Base-by-base conservation (phyloP, 2,113 vertebrate genomes). In the Lepus americanus region DNA sequence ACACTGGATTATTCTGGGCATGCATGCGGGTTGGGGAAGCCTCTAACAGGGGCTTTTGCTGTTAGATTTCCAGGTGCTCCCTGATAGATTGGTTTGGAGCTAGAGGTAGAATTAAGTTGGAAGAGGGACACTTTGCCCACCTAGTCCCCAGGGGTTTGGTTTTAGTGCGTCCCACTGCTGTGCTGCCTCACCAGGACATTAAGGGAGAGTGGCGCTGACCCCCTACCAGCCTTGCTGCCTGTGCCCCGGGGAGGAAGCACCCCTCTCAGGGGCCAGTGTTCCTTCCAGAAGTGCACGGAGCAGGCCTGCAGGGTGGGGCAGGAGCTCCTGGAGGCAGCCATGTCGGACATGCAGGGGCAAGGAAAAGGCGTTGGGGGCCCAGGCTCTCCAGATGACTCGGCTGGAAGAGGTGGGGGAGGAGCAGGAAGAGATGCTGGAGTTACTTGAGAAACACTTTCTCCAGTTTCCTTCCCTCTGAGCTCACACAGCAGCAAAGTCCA, bases 341-440 rank as follows among this genome's bases (percentile, higher is more conserved):
- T 0, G 3, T 23, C 29, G 22, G 39, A 6, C 16, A 11, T 44
- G 31, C 2, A 16, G 36, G 51, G 53, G 49, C 23, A 2, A 6
- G 20, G 8, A n/a, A 51, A 5, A 59, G 44, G 44, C 17, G 11
- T 33, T 29, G 5, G n/a, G 1, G 6, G 9, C 55, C 36, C 25
- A 25, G 27, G 53, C n/a, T 67, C 61, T 17, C 6, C 55, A 8
- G 29, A 59, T 14, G 33, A 53, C 20, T 6, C 23, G 66, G n/a
- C 4, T 49, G 7, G 80, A 84, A 19, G 36, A 36, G 36, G 31
- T 12, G 63, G 77, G 27, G 14, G 22, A 22, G 27, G 61, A 9
- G 64, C 0, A 16, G 29, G 27, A 23, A 70, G 31, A 69, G 61
- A 39, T 9, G 20, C 23, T 23, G 44, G 19, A 14, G 20, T 76